phyloP scores from a whole-genome alignment of 2,797 vertebrate species.

The Pipistrellus pygmaeus region DNA sequence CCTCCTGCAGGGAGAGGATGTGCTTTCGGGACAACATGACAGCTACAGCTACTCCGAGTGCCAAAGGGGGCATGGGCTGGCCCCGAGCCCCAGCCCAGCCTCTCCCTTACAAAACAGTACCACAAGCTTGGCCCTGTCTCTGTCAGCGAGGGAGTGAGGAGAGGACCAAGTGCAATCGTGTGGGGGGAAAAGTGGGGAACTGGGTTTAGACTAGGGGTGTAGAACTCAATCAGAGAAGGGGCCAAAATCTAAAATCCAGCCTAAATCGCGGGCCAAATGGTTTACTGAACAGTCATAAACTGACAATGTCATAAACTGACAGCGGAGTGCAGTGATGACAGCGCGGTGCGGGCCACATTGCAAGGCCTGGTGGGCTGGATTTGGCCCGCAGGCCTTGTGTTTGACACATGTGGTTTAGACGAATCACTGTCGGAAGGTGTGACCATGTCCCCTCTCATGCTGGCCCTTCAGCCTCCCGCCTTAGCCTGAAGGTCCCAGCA shows the following conservation, averaged over 20 bases:
- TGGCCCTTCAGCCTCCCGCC: neutral
- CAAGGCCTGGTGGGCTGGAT: too few species aligned
- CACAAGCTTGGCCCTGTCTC: neutral
- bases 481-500: neutral
- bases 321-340: too few species aligned
- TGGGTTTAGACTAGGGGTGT: neutral
- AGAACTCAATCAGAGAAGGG: too few species aligned
- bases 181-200: neutral
- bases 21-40: neutral
- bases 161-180: fast-evolving
- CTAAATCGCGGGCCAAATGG: too few species aligned
- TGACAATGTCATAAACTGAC: too few species aligned
- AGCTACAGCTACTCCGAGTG: neutral
- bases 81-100: neutral
- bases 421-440: neutral
- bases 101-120: neutral
- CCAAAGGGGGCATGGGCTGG: neutral
- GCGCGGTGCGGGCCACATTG: too few species aligned
- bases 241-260: too few species aligned
- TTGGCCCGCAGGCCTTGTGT: too few species aligned
- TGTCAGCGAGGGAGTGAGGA: too few species aligned
- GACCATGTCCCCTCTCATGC: neutral
- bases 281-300: too few species aligned
- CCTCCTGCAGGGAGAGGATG: neutral
- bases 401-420: too few species aligned